phyloP scores from a whole-genome alignment of 2,888 invertebrate genomes.

The Synanthedon tipuliformis region DNA sequence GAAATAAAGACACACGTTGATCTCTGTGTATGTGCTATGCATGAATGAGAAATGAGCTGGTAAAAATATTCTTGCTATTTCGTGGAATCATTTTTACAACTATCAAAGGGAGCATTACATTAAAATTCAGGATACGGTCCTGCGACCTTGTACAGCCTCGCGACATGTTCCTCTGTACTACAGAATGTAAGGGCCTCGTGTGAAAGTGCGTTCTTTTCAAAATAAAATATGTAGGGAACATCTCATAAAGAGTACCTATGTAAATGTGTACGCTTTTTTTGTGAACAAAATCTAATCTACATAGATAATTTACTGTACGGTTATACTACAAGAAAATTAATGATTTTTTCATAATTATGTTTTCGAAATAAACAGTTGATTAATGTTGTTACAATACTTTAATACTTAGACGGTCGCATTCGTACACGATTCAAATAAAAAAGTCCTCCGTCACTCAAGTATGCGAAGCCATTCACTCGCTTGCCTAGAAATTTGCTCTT shows the following conservation, averaged over 20 bases:
- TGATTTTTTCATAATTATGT: neutral
- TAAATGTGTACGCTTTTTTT: slow-evolving; percentile 8
- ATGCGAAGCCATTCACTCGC: slow-evolving; percentile 65
- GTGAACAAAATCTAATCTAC: slow-evolving; percentile 1
- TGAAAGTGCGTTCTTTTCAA: slow-evolving; percentile 26
- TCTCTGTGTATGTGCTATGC: neutral
- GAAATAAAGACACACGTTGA: no score
- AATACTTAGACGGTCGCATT: slow-evolving; percentile 46
- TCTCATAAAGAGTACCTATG: slow-evolving; percentile 28
- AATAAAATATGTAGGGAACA: slow-evolving; percentile 37
- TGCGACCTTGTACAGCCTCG: slow-evolving; percentile 41
- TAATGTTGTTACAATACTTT: neutral
- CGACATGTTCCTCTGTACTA: slow-evolving; percentile 27
- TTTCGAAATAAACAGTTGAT: neutral
- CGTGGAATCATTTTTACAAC: slow-evolving; percentile 55
- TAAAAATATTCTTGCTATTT: slow-evolving; percentile 21
- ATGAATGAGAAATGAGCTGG: slow-evolving; percentile 17
- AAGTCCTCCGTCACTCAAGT: slow-evolving; percentile 69
- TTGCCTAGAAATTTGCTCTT: slow-evolving; percentile 56
- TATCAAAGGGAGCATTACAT: slow-evolving; percentile 56
- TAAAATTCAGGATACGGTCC: slow-evolving; percentile 59
- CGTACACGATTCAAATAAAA: slow-evolving; percentile 70
- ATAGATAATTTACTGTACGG: neutral
- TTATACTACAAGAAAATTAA: neutral
- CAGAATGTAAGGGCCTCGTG: slow-evolving; percentile 20